A percentile compares a stretch with the other conserved stretches of the same genome.
Conservation (phyloP, 2,113 vertebrate species). For the Sorex fumeus region DNA sequence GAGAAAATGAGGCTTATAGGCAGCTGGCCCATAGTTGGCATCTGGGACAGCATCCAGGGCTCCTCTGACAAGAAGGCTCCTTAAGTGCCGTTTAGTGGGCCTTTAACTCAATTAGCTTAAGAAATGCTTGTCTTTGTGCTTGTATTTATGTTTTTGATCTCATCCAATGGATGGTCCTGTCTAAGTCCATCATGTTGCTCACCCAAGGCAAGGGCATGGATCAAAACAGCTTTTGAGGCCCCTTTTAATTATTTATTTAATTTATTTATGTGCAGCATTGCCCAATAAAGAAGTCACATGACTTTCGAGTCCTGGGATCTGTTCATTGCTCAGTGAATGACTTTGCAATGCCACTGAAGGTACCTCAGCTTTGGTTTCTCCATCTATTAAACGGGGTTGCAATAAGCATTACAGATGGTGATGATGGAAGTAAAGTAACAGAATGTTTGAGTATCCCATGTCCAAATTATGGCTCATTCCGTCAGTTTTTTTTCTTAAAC, state of each 20-base stretch:
- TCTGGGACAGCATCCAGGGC: constrained; percentile 57
- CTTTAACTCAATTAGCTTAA: constrained; percentile 51
- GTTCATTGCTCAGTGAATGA: not conserved
- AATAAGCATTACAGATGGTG: not conserved
- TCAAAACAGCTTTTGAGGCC: constrained; percentile 2
- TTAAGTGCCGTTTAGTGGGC: constrained; percentile 52
- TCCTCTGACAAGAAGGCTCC: not conserved
- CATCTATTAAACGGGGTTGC: not conserved
- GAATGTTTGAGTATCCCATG: not conserved
- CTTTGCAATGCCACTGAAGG: not conserved
- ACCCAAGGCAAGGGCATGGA: not conserved
- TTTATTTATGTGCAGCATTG: not conserved
- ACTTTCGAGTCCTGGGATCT: not conserved
- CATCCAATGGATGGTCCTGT: not conserved
- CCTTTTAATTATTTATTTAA: constrained; percentile 27
- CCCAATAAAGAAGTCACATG: not conserved
- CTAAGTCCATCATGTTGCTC: not conserved
- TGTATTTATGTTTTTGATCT: constrained; percentile 58
- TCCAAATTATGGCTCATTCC: not conserved
- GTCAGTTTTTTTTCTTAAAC: not conserved
- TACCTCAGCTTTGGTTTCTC: not conserved
- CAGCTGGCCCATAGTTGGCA: not conserved
- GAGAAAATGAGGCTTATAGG: constrained; percentile 8
- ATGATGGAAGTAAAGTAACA: not conserved
- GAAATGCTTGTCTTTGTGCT: constrained; percentile 46